Evolutionary conservation across 2,113 vertebrate species (phyloP).

Genomic region (Poeciliopsis prolifica): DNA sequence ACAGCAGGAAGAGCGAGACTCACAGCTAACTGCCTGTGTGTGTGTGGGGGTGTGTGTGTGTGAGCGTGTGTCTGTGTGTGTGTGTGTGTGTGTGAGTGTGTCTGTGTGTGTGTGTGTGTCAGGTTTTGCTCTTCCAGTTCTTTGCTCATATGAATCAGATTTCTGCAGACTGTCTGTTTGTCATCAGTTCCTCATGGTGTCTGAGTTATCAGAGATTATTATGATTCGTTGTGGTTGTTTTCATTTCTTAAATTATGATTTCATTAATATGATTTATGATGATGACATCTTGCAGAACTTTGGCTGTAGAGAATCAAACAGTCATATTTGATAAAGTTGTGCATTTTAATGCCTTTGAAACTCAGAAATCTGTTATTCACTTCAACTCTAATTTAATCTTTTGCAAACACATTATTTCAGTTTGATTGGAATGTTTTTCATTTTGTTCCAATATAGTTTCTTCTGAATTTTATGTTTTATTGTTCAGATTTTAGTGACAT

Average conservation of each 20-base stretch:
- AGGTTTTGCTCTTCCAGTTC: constrained; percentile 22
- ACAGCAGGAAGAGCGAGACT: neutral
- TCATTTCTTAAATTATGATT: constrained; percentile 28
- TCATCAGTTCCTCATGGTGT: constrained; percentile 20
- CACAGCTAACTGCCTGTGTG: constrained; percentile 38
- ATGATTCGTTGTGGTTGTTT: constrained; percentile 33
- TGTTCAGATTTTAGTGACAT: neutral
- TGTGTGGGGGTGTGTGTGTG: neutral
- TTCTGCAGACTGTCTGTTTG: constrained; percentile 1
- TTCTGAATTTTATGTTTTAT: neutral
- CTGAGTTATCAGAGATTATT: constrained; percentile 29
- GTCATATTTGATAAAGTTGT: too few relatives aligned
- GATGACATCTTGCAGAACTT: too few relatives aligned
- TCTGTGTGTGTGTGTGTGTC: neutral
- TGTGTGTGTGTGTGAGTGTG: constrained; percentile 3
- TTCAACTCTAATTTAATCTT: neutral
- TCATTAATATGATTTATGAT: neutral
- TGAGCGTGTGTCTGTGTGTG: neutral
- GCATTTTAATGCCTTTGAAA: too few relatives aligned
- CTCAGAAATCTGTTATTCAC: too few relatives aligned
- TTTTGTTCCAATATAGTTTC: neutral
- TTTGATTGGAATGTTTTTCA: neutral
- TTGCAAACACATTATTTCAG: neutral
- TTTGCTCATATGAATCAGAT: constrained; percentile 23
- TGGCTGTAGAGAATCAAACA: too few relatives aligned